Evolutionary conservation across 2,113 vertebrate species (phyloP).

Genomic region (Lophura nycthemera): DNA sequence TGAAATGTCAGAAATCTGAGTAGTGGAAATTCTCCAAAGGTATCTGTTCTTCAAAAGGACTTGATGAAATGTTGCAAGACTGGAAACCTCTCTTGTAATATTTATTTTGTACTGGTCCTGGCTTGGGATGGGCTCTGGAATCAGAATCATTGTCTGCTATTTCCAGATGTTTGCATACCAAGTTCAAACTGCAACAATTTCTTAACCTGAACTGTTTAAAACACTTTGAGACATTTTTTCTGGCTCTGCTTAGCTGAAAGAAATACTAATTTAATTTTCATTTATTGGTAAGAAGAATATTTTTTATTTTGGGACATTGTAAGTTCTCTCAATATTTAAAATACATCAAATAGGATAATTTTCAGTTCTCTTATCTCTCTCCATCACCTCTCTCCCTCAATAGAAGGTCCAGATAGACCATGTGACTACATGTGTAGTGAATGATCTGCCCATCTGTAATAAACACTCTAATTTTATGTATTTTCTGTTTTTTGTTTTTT

Average conservation of each 20-base stretch:
- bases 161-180: conserved; percentile 18
- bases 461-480: neutral
- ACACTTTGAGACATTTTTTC: neutral
- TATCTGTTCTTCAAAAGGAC: conserved; percentile 16
- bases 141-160: neutral
- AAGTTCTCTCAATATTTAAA: conserved; percentile 7
- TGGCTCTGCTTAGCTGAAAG: neutral
- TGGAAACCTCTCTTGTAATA: neutral
- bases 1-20: neutral
- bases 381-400: neutral
- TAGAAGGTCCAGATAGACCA: neutral
- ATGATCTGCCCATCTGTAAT: neutral
- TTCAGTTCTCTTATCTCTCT: neutral
- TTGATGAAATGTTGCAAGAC: conserved; percentile 24
- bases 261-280: neutral
- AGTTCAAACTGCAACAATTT: neutral
- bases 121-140: neutral
- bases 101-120: conserved; percentile 13
- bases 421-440: neutral
- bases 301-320: neutral
- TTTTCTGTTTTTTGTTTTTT: neutral
- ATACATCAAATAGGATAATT: neutral
- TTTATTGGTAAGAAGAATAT: neutral
- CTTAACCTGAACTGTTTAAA: neutral
- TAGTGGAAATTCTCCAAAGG: neutral